Conservation (phyloP, 2,888 invertebrate genomes). For the Drosophila leonis region DNA sequence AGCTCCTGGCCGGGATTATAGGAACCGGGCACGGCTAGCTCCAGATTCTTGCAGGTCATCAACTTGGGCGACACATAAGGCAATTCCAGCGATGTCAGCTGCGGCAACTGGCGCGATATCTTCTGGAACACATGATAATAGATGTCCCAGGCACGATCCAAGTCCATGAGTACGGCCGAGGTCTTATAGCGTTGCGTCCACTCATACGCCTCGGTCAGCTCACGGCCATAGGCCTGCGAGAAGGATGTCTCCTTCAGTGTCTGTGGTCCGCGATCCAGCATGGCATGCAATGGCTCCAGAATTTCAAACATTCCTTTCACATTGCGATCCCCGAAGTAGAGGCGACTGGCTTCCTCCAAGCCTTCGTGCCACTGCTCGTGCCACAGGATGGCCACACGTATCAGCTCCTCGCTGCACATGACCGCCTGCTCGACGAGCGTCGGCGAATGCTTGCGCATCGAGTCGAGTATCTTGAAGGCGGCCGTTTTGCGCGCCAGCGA, state of each 20-base stretch:
- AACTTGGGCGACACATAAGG: slow-evolving; percentile 98
- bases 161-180: slow-evolving; percentile 94
- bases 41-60: slow-evolving; percentile 94
- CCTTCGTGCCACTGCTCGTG: slow-evolving; percentile 99
- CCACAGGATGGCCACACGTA: slow-evolving; percentile 99
- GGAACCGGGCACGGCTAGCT: slow-evolving; percentile 98
- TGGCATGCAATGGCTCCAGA: slow-evolving; percentile 96
- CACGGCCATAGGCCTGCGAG: slow-evolving; percentile 97
- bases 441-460: slow-evolving; percentile 97
- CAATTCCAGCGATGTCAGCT: slow-evolving; percentile 94
- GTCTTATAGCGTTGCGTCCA: slow-evolving; percentile 97
- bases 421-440: slow-evolving; percentile 97
- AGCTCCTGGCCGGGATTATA: slow-evolving; percentile 97
- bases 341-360: slow-evolving; percentile 95
- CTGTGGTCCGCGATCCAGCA: slow-evolving; percentile 97
- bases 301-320: slow-evolving; percentile 98
- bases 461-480: slow-evolving; percentile 97
- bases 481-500: slow-evolving; percentile 94
- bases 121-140: slow-evolving; percentile 99
- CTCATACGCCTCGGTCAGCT: slow-evolving; percentile 96
- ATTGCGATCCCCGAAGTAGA: slow-evolving; percentile 98
- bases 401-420: slow-evolving; percentile 98
- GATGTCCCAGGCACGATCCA: slow-evolving; percentile 99
- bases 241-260: slow-evolving; percentile 99
- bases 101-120: slow-evolving; percentile 97